Conservation (phyloP, 2,797 vertebrate species). For the Linurgus olivaceus region DNA sequence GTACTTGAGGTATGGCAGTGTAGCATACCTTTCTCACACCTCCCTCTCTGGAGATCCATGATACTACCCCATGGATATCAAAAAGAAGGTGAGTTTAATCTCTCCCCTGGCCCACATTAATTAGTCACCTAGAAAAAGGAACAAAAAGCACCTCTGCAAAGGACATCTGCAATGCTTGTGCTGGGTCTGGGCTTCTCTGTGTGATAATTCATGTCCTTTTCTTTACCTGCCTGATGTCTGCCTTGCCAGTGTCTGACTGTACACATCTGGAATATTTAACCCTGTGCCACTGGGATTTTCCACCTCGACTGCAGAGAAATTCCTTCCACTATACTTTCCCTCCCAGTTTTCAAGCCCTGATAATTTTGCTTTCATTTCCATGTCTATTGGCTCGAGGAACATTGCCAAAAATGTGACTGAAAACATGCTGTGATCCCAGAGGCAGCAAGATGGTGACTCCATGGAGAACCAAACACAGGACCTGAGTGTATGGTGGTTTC, state of each 20-base stretch:
- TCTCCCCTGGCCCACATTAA: neutral
- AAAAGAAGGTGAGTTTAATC: neutral
- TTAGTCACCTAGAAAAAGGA: neutral
- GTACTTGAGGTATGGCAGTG: neutral
- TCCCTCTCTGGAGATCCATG: neutral
- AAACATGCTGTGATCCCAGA: neutral
- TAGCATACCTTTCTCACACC: neutral
- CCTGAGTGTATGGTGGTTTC: neutral
- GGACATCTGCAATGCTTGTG: neutral
- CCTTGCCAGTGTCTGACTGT: neutral
- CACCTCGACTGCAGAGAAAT: neutral
- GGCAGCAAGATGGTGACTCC: neutral
- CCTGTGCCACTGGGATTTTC: neutral
- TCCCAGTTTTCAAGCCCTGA: neutral
- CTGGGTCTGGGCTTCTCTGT: neutral
- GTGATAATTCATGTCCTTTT: neutral
- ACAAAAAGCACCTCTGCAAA: neutral
- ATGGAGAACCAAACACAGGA: neutral
- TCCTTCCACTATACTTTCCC: neutral
- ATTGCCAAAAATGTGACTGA: neutral
- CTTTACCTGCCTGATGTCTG: neutral
- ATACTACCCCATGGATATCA: neutral
- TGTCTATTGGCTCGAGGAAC: neutral
- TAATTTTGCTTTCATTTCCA: neutral
- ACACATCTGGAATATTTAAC: neutral